phyloP scores from a whole-genome alignment of 2,113 vertebrate genomes.

The Eulacestoma nigropectus region DNA sequence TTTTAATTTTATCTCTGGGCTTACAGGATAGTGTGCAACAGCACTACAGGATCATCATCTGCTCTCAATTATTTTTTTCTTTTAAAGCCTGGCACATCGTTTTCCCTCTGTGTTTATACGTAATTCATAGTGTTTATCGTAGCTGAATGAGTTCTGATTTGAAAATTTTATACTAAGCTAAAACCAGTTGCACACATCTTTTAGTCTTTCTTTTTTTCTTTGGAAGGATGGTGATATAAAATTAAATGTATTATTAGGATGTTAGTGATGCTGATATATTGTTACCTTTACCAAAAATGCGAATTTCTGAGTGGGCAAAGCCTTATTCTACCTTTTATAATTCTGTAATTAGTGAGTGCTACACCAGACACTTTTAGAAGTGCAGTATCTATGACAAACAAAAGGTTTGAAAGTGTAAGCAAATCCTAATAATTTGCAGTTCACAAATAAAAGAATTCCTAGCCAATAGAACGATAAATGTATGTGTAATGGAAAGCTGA shows the following conservation, averaged over 20 bases:
- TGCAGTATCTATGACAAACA: constrained; percentile 14
- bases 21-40: background rate
- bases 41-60: constrained; percentile 16
- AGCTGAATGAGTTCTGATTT: constrained; percentile 11
- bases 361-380: constrained; percentile 39
- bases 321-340: constrained; percentile 62
- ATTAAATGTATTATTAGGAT: constrained; percentile 25
- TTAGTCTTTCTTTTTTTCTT: background rate
- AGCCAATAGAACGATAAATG: background rate
- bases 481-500: constrained; percentile 33
- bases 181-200: constrained; percentile 27
- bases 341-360: constrained; percentile 49
- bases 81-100: constrained; percentile 2
- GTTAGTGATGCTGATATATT: constrained; percentile 33
- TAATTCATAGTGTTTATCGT: constrained; percentile 20
- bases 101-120: constrained; percentile 23
- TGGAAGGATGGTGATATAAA: constrained; percentile 24
- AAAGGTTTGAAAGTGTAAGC: constrained; percentile 37
- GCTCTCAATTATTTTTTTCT: background rate
- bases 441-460: constrained; percentile 42
- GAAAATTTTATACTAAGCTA: constrained; percentile 46
- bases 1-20: background rate
- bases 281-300: constrained; percentile 60
- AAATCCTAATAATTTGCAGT: constrained; percentile 37
- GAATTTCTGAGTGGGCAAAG: constrained; percentile 27